Evolutionary conservation across 2,888 invertebrate genomes (phyloP).

Genomic region (Slavum lentiscoides): DNA sequence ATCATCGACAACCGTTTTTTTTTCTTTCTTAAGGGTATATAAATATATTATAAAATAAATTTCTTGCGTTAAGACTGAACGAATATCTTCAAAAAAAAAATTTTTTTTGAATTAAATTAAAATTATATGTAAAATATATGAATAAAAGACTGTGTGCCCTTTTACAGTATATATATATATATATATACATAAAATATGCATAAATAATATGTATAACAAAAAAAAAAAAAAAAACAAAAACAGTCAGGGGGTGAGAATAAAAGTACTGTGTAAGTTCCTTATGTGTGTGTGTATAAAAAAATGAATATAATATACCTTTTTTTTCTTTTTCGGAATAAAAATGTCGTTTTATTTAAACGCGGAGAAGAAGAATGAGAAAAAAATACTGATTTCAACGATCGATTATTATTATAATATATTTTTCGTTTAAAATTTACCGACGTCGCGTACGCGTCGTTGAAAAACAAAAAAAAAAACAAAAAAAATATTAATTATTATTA

Average conservation of each 20-base stretch:
- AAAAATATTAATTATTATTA: neutral
- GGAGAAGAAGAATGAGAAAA: no score
- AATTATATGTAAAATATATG: conserved; percentile 8
- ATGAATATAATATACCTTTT: neutral
- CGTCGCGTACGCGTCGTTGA: neutral
- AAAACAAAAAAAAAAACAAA: conserved; percentile 3
- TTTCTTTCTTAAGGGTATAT: conserved; percentile 38
- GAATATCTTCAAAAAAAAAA: conserved; percentile 44
- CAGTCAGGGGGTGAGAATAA: conserved; percentile 28
- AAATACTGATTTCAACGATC: neutral
- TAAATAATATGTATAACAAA: no score
- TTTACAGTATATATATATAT: conserved; percentile 32
- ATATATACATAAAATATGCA: no score
- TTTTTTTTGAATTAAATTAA: neutral
- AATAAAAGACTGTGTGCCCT: conserved; percentile 50
- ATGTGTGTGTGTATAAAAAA: conserved; percentile 35
- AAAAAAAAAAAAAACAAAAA: neutral
- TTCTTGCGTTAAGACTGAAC: conserved; percentile 52
- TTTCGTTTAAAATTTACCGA: neutral
- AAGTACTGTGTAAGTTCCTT: conserved; percentile 44
- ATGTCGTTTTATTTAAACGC: no score
- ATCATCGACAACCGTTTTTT: conserved; percentile 19
- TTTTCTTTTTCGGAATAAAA: conserved; percentile 10
- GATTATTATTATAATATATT: neutral
- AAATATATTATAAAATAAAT: conserved; percentile 21